These are phyloP conservation scores for Lycia hirtaria DNA, from an alignment of 2,888 invertebrate genomes.

Conservation along the genomic window DNA sequence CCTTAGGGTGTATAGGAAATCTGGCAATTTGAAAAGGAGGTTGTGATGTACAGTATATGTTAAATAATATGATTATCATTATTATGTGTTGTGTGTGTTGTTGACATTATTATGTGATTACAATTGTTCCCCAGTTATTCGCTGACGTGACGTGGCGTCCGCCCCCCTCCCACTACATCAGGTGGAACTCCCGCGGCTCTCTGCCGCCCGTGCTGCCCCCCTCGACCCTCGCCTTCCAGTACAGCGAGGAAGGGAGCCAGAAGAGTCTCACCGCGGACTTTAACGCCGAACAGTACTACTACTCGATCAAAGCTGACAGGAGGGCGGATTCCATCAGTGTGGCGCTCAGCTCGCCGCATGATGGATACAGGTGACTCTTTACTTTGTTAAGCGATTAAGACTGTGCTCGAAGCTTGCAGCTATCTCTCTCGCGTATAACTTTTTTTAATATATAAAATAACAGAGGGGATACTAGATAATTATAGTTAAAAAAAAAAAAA, in stretches of 20 bases:
- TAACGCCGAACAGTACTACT: slow-evolving; percentile 58
- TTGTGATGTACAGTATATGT: too few relatives aligned
- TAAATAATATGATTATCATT: too few relatives aligned
- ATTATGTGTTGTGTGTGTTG: too few relatives aligned
- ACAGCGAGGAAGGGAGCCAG: slow-evolving; percentile 57
- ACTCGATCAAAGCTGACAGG: slow-evolving; percentile 72
- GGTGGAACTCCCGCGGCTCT: slow-evolving; percentile 73
- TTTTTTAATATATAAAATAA: too few relatives aligned
- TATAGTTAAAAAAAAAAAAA: too few relatives aligned
- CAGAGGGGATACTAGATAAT: too few relatives aligned
- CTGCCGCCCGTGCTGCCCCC: slow-evolving; percentile 67
- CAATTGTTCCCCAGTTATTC: slow-evolving; percentile 63
- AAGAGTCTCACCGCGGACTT: slow-evolving; percentile 62
- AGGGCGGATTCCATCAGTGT: slow-evolving; percentile 60
- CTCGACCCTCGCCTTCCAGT: slow-evolving; percentile 59
- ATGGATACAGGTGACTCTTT: slow-evolving; percentile 72
- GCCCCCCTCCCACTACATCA: slow-evolving; percentile 68
- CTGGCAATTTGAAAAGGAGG: too few relatives aligned
- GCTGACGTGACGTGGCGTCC: slow-evolving; percentile 81
- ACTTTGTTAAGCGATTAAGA: too few relatives aligned
- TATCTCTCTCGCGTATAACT: too few relatives aligned
- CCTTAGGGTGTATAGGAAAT: too few relatives aligned
- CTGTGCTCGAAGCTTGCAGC: too few relatives aligned
- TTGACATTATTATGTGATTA: too few relatives aligned
- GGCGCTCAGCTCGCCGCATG: slow-evolving; percentile 69